A percentile compares a stretch with the other conserved stretches of the same genome.
Conservation (phyloP, 2,113 vertebrate genomes). For the Callospermophilus lateralis region DNA sequence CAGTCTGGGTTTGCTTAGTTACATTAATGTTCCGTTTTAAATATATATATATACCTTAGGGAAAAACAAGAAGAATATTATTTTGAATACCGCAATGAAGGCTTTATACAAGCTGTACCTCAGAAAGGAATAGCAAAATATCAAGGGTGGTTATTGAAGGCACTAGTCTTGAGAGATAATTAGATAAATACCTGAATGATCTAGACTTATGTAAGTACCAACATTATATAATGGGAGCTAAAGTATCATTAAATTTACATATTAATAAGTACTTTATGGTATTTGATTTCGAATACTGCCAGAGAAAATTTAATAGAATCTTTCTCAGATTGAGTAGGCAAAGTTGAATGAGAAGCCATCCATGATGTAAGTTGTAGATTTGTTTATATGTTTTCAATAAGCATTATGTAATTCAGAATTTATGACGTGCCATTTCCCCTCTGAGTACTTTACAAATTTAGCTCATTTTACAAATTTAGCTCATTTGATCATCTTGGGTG, state of each 20-base stretch:
- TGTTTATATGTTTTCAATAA: background rate
- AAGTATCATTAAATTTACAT: background rate
- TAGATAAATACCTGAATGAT: background rate
- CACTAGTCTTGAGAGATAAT: background rate
- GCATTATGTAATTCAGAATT: background rate
- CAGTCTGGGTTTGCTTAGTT: background rate
- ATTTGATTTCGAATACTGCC: background rate
- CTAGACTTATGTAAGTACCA: background rate
- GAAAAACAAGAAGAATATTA: background rate
- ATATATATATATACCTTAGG: background rate
- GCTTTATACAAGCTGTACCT: background rate
- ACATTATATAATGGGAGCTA: background rate
- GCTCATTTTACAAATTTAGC: background rate
- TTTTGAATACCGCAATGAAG: background rate
- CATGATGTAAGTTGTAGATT: background rate
- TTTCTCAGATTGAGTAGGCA: background rate
- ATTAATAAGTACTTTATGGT: background rate
- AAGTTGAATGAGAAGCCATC: background rate
- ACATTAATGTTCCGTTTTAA: slow-evolving; percentile 33
- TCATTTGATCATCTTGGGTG: background rate
- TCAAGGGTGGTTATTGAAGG: background rate
- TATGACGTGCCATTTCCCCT: accelerated
- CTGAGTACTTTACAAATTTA: background rate
- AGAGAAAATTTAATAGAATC: background rate
- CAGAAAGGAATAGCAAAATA: background rate